A percentile compares a stretch with the other conserved stretches of the same genome.
Evolutionary conservation across 2,797 vertebrate genomes (phyloP).

Genomic region (Halcyon smyrnensis): DNA sequence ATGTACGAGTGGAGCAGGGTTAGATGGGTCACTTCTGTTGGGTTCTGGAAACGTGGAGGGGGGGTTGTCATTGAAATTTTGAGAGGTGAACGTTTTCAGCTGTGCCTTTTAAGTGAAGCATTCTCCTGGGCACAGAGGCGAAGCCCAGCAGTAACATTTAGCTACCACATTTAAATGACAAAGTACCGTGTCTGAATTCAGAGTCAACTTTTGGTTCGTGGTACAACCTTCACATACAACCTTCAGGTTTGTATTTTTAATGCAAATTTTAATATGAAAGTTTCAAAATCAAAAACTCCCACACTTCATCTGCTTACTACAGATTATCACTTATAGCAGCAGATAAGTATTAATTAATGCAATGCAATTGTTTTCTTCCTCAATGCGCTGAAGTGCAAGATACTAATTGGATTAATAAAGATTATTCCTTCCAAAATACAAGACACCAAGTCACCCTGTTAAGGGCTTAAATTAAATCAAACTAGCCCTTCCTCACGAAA

Average conservation of each 20-base stretch:
- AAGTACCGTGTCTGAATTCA: not conserved
- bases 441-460: not conserved
- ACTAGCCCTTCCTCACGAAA: not conserved
- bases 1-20: accelerated
- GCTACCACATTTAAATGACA: not conserved
- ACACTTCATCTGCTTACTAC: not conserved
- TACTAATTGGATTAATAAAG: not conserved
- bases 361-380: not conserved
- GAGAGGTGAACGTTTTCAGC: not conserved
- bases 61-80: not conserved
- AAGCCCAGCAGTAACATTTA: not conserved
- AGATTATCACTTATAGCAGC: not conserved
- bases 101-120: not conserved
- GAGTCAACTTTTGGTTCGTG: not conserved
- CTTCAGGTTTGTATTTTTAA: not conserved
- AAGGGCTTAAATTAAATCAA: not conserved
- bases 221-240: not conserved
- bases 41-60: not conserved
- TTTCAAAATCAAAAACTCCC: not conserved
- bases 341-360: not conserved
- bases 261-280: not conserved
- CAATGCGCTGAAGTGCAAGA: not conserved
- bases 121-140: not conserved
- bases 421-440: not conserved
- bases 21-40: not conserved